These are phyloP conservation scores for Podarcis lilfordi DNA, from an alignment of 2,797 vertebrate species.

Conservation along the genomic window DNA sequence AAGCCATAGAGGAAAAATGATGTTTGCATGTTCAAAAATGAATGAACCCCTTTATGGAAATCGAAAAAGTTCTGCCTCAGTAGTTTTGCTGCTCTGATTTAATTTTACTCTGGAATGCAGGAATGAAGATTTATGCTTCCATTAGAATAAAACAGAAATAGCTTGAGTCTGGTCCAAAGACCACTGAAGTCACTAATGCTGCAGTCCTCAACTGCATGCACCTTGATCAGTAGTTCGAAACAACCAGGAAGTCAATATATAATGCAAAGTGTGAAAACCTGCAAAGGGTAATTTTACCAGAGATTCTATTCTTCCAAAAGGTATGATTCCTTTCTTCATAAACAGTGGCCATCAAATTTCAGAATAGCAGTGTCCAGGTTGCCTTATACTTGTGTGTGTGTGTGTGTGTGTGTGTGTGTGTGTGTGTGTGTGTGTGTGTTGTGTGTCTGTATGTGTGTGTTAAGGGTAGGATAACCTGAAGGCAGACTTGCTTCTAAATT, in stretches of 20 bases:
- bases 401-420: not conserved
- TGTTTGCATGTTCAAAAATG: conserved; percentile 57
- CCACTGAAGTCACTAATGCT: conserved; percentile 5
- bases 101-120: conserved; percentile 44
- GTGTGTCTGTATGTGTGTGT: not conserved
- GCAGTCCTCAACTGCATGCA: not conserved
- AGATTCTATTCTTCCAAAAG: not conserved
- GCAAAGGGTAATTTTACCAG: not conserved
- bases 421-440: not conserved
- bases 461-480: too few species aligned
- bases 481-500: not conserved
- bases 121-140: conserved; percentile 60
- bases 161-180: conserved; percentile 2
- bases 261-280: not conserved
- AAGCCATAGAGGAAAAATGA: conserved; percentile 49
- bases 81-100: conserved; percentile 58
- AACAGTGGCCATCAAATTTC: not conserved
- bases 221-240: not conserved
- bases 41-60: conserved; percentile 54
- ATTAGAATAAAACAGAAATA: conserved; percentile 56
- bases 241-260: not conserved
- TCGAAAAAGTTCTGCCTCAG: conserved; percentile 37
- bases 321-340: not conserved
- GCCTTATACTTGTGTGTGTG: not conserved
- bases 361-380: not conserved